These are phyloP conservation scores for Acronicta psi DNA, from an alignment of 2,888 invertebrate species.

Conservation along the genomic window DNA sequence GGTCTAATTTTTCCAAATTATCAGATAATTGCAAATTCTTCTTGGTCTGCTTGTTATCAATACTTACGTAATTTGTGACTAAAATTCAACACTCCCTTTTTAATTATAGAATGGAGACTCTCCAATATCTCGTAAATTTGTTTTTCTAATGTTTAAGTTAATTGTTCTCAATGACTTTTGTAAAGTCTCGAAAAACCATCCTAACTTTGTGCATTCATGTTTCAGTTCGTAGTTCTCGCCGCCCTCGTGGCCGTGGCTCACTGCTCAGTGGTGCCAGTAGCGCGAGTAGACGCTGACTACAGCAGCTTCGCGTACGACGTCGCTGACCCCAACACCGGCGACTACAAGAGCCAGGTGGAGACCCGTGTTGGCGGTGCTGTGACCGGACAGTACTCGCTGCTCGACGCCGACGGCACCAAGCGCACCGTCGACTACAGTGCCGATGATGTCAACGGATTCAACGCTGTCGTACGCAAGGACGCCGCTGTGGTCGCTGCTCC, in stretches of 20 bases:
- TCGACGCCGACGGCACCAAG: slow-evolving; percentile 87
- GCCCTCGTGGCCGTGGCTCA: slow-evolving; percentile 74
- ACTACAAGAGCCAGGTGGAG: slow-evolving; percentile 88
- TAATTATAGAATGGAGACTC: too few relatives aligned
- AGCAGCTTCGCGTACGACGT: slow-evolving; percentile 87
- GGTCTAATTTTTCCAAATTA: too few relatives aligned
- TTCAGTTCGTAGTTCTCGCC: slow-evolving; percentile 78
- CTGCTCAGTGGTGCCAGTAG: slow-evolving; percentile 74
- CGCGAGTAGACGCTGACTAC: slow-evolving; percentile 73
- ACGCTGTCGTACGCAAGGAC: slow-evolving; percentile 87
- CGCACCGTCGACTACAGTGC: slow-evolving; percentile 88
- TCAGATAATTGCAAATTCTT: too few relatives aligned
- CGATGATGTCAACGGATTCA: slow-evolving; percentile 86
- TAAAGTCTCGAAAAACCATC: neutral
- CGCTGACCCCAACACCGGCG: slow-evolving; percentile 88
- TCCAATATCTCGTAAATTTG: too few relatives aligned
- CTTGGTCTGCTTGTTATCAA: too few relatives aligned
- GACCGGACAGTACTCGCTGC: slow-evolving; percentile 86
- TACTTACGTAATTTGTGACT: too few relatives aligned
- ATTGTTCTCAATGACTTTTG: too few relatives aligned
- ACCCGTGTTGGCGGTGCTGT: slow-evolving; percentile 84
- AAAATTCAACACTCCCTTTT: too few relatives aligned
- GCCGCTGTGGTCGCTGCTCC: slow-evolving; percentile 72
- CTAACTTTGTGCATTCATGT: slow-evolving; percentile 21
- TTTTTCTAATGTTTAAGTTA: too few relatives aligned